A percentile compares a stretch with the other conserved stretches of the same genome.
phyloP scores from a whole-genome alignment of 1,140 invertebrate species.

The Marisa cornuarietis region DNA sequence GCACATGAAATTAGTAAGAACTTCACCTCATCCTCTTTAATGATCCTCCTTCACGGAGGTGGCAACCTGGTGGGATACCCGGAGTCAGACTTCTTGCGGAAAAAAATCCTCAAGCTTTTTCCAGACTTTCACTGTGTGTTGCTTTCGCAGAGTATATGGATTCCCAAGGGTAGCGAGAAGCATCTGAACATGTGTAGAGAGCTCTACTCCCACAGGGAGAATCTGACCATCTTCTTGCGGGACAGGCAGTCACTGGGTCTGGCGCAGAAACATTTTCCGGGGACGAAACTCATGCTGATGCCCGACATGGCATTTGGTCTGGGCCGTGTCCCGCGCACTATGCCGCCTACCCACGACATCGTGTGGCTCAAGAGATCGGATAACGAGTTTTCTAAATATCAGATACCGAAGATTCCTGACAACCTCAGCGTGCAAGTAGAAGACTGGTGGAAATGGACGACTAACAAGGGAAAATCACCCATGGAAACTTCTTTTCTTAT shows the following conservation, averaged over 20 bases:
- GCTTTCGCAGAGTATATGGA: conserved; percentile 31
- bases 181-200: background rate
- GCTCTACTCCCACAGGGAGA: conserved; percentile 20
- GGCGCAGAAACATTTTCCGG: conserved; percentile 19
- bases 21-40: conserved; percentile 17
- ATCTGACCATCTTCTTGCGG: conserved; percentile 33
- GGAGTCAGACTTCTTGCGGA: background rate
- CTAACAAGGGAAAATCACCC: background rate
- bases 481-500: conserved; percentile 1
- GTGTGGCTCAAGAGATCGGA: conserved; percentile 26
- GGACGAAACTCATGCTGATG: conserved; percentile 18
- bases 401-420: background rate
- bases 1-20: background rate
- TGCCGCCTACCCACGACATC: conserved; percentile 23
- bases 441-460: conserved; percentile 21
- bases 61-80: conserved; percentile 35
- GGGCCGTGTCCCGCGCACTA: conserved; percentile 7
- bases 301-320: conserved; percentile 31
- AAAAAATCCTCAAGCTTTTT: conserved; percentile 20
- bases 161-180: background rate
- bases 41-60: conserved; percentile 35
- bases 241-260: conserved; percentile 30
- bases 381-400: conserved; percentile 17
- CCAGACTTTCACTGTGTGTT: conserved; percentile 16
- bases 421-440: background rate